Percentiles rank a stretch among this genome's conserved stretches.
Conservation (phyloP, 2,888 invertebrate species). For the Drosophila percnosoma region DNA sequence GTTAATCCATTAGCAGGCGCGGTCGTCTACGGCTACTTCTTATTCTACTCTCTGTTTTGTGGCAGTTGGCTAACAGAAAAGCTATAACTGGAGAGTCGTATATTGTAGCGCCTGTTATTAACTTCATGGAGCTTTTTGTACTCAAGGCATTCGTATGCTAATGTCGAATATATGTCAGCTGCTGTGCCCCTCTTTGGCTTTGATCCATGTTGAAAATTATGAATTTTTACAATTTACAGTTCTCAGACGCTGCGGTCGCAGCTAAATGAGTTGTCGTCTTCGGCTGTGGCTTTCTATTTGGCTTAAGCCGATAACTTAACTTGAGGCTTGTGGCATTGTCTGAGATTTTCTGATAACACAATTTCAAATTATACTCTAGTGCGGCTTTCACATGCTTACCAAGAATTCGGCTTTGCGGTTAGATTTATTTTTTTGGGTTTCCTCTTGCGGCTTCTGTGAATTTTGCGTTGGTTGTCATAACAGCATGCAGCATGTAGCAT, state of each 20-base stretch:
- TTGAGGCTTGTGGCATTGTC: conserved; percentile 43
- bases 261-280: conserved; percentile 64
- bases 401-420: conserved; percentile 43
- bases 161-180: conserved; percentile 72
- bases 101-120: conserved; percentile 61
- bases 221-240: conserved; percentile 44
- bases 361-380: conserved; percentile 37
- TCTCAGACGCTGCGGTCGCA: conserved; percentile 8
- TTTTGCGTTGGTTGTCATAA: conserved; percentile 28
- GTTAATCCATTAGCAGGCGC: conserved; percentile 77
- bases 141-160: conserved; percentile 63
- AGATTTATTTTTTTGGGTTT: conserved; percentile 11
- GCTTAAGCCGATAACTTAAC: conserved; percentile 51
- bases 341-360: conserved; percentile 65
- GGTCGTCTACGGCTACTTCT: conserved; percentile 22
- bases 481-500: conserved; percentile 20
- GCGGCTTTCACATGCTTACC: conserved; percentile 41
- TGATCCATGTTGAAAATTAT: conserved; percentile 63
- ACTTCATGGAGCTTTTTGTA: conserved; percentile 57
- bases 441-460: conserved; percentile 18
- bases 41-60: conserved; percentile 13
- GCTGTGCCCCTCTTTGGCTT: conserved; percentile 29
- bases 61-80: conserved; percentile 50
- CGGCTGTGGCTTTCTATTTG: conserved; percentile 42
- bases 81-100: conserved; percentile 60